Evolutionary conservation across 2,113 vertebrate species (phyloP), one percentile per base, ranked within the genome.

Genomic region (Myrmophylax atrothorax): DNA sequence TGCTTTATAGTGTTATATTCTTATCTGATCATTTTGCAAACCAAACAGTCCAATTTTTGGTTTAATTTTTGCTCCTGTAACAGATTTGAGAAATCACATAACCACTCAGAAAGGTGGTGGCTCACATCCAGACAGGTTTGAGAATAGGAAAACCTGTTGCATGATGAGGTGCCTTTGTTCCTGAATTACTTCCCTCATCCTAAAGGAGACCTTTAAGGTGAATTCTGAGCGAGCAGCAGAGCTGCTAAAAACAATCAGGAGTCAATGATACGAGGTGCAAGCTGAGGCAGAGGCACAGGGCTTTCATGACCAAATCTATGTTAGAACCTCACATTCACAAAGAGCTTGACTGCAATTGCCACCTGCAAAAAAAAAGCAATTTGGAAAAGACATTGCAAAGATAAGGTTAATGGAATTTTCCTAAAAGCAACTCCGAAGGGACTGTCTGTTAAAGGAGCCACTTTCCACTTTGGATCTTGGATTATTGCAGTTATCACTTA

Each of bases 391-490:
- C 87, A 80, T 35, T 87, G 59, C 42, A 73, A 92, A 90, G 75
- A 89, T 89, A 94, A 96, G 90, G 87, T 95, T 96, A 96, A 96
- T 67, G 52, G 87, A 86, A 95, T 94, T 93, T 96, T 95, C 84
- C 87, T 95, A 90, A 94, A 89, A 90, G 55, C 53, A 80, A 2
- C 46, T 94, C 85, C 75, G 70, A 55, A 47, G 59, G 84, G 92
- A 80, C 74, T 90, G 42, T 66, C 82, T 77, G 82, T 38, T 90
- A 77, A 85, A 80, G 74, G 63, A 85, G 59, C 16, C 33, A 63
- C 75, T 90, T 95, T 85, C 75, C 64, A 46, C 82, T 66, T 58
- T 28, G 59, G 33, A 76, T 93, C 82, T 84, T 38, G 46, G 84
- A 84, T 93, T 85, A 80, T 84, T 94, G 94, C 87, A 78, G 74